Base-by-base conservation (phyloP, 2,113 vertebrate species). In the Burhinus bistriatus region DNA sequence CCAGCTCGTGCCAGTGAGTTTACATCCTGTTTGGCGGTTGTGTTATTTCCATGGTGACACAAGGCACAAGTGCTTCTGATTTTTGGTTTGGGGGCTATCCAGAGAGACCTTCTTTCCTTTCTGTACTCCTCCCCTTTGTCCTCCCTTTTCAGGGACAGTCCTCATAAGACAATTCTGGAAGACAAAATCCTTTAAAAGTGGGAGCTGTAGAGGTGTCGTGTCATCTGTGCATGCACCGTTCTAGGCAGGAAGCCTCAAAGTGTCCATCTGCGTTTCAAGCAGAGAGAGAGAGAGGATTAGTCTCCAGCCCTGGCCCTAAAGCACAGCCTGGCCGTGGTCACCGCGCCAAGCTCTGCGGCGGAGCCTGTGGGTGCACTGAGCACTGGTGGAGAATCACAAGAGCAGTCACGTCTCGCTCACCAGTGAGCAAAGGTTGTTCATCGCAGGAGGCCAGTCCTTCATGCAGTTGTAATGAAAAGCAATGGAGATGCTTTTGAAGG, bases 331-430 rank as follows among this genome's bases (percentile, higher is more conserved):
- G 66, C 45, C 34, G 0, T 3, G 29, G 47, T 22, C 68, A n/a
- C 52, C 4, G 52, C 8, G 0, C 86, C 2, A 1, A 30, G 71
- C 64, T 13, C 34, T 16, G 10, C 22, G 1, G 3, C 9, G 3
- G 51, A 54, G 76, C 49, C 55, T 20, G 40, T 3, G n/a, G 22
- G 23, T 13, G 52, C 15, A 2, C 36, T 2, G 0, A 25, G 70
- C 30, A 3, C 42, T 2, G 3, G 3, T 13, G 58, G 36, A 36
- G 68, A 14, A 15, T 9, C 42, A 12, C 5, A 1, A 15, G 65
- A 54, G 71, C 45, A 9, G 30, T 4, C 1, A 0, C 20, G 68
- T 26, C 73, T 79, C 22, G 0, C 40, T 10, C 58, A 11, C 29
- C 18, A 4, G 18, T 20, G 15, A 15, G 9, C 9, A 0, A 23